Percentiles rank a stretch among this genome's conserved stretches.
Evolutionary conservation across 1,140 invertebrate genomes (phyloP).

Genomic region (Zaprionus ghesquierei): DNA sequence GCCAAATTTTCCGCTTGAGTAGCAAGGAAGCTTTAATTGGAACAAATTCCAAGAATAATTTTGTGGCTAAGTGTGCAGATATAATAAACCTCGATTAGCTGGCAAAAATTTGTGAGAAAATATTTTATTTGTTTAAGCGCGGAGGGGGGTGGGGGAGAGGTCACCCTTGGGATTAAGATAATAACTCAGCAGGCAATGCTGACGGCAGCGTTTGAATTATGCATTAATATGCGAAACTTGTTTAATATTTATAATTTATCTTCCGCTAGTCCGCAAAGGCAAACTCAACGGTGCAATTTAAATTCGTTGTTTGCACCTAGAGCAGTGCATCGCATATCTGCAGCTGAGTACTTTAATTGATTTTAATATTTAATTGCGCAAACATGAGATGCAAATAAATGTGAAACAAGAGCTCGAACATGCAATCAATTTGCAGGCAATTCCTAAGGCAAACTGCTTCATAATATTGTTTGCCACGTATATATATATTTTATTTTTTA

Average conservation of each 20-base stretch:
- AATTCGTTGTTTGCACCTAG: constrained; percentile 22
- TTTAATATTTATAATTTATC: neutral
- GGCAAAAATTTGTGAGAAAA: neutral
- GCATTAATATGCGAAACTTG: neutral
- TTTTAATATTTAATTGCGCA: constrained; percentile 74
- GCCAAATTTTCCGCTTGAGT: neutral
- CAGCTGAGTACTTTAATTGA: constrained; percentile 60
- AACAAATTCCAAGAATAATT: constrained; percentile 13
- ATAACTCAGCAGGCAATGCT: neutral
- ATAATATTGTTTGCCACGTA: neutral
- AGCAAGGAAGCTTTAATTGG: constrained; percentile 52
- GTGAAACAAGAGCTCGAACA: constrained; percentile 31
- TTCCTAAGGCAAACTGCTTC: neutral
- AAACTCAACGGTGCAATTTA: neutral
- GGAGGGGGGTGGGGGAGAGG: neutral
- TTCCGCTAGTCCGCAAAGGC: neutral
- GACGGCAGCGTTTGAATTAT: neutral
- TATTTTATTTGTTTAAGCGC: neutral
- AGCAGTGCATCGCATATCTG: constrained; percentile 25
- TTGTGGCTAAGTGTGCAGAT: constrained; percentile 1
- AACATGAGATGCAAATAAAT: constrained; percentile 66
- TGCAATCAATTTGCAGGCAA: constrained; percentile 58
- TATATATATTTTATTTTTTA: neutral
- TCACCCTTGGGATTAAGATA: neutral
- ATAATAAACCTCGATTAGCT: neutral